Percentiles rank a stretch among this genome's conserved stretches.
phyloP scores from a whole-genome alignment of 2,888 invertebrate genomes.

The Ichneumoninae sp. region DNA sequence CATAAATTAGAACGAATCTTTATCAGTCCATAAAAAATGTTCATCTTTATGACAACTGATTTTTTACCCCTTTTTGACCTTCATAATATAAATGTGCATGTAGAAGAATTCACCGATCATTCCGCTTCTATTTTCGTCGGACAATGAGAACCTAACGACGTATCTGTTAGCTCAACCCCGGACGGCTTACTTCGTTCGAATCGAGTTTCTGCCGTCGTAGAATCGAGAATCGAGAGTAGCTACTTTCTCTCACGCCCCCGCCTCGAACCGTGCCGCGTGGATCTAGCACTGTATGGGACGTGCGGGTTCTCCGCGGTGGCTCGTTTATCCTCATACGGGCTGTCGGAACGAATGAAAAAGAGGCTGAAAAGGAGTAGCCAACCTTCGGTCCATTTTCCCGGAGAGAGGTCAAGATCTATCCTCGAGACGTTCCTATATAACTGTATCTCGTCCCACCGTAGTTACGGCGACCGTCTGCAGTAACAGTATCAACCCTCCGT shows the following conservation, averaged over 20 bases:
- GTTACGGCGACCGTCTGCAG: neutral
- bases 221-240: constrained; percentile 18
- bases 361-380: constrained; percentile 33
- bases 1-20: constrained; percentile 1
- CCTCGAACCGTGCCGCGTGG: neutral
- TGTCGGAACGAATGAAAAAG: constrained; percentile 41
- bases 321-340: constrained; percentile 55
- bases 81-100: neutral
- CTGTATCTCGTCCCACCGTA: neutral
- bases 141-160: constrained; percentile 10
- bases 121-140: neutral
- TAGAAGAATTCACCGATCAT: neutral
- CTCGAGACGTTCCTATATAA: neutral
- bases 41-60: neutral
- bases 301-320: constrained; percentile 25
- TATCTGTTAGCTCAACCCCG: neutral
- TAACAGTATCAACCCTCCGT: neutral
- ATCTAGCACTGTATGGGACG: neutral
- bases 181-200: neutral
- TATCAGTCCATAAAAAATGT: neutral
- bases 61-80: neutral
- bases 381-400: constrained; percentile 32
- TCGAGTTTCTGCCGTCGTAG: neutral
- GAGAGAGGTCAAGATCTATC: constrained; percentile 18
- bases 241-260: neutral